phyloP scores from a whole-genome alignment of 2,797 vertebrate species.

The Pangasius krempfi region DNA sequence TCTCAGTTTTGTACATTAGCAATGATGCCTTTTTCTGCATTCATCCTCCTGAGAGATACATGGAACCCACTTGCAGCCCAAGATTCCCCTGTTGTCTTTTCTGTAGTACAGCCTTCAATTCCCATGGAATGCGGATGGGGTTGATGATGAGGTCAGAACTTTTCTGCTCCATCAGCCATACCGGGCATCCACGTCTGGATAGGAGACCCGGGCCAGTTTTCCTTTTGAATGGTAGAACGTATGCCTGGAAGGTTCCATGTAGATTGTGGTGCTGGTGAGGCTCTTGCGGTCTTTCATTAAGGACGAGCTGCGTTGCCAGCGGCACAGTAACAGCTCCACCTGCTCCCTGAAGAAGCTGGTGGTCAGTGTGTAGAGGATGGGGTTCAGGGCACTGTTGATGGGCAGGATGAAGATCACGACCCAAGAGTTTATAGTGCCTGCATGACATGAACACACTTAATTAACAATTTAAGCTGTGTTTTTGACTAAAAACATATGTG shows the following conservation, averaged over 20 bases:
- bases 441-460: conserved; percentile 9
- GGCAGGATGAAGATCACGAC: conserved; percentile 84
- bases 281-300: conserved; percentile 76
- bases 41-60: neutral
- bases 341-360: conserved; percentile 85
- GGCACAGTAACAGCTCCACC: conserved; percentile 78
- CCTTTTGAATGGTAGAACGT: conserved; percentile 65
- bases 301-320: conserved; percentile 70
- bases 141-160: conserved; percentile 11
- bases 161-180: conserved; percentile 67
- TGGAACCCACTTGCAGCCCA: neutral
- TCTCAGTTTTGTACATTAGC: neutral
- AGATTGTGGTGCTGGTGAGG: conserved; percentile 72
- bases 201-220: conserved; percentile 68
- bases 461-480: neutral
- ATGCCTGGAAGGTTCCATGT: conserved; percentile 64
- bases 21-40: neutral
- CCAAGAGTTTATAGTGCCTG: conserved; percentile 80
- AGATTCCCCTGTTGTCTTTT: neutral
- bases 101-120: neutral
- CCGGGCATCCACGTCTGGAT: conserved; percentile 64
- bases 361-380: conserved; percentile 81
- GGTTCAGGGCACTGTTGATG: conserved; percentile 83
- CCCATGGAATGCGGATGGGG: conserved; percentile 13
- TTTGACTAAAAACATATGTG: neutral